Evolutionary conservation across 2,113 vertebrate species (phyloP).

Genomic region (Ia io): DNA sequence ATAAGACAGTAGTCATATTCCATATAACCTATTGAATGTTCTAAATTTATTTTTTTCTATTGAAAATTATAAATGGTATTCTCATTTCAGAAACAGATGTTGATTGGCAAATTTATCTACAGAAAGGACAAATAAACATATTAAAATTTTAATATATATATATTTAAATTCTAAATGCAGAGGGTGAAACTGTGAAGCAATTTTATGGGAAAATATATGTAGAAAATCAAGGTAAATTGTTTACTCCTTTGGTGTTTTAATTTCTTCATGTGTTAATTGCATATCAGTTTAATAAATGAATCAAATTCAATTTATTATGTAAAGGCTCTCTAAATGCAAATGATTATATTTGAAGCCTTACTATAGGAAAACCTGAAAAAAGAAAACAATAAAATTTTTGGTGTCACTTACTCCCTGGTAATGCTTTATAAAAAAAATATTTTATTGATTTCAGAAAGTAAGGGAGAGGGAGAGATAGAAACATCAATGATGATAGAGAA

Average conservation of each 20-base stretch:
- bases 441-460: no score
- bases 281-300: background rate
- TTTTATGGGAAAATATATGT: background rate
- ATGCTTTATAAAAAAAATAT: background rate
- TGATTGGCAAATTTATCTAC: background rate
- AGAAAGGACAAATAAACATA: background rate
- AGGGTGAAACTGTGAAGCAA: background rate
- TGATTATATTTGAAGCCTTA: background rate
- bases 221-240: background rate
- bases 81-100: background rate
- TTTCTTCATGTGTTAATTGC: background rate
- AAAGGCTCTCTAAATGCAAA: background rate
- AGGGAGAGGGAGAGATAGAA: no score
- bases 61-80: background rate
- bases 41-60: background rate
- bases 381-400: background rate
- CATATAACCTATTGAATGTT: background rate
- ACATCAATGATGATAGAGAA: no score
- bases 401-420: background rate
- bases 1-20: background rate
- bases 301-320: background rate
- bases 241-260: background rate
- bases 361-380: background rate
- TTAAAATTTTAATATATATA: background rate
- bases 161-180: background rate